These are phyloP conservation scores for Drosophila subquinaria DNA, from an alignment of 2,888 invertebrate genomes.

Conservation along the genomic window DNA sequence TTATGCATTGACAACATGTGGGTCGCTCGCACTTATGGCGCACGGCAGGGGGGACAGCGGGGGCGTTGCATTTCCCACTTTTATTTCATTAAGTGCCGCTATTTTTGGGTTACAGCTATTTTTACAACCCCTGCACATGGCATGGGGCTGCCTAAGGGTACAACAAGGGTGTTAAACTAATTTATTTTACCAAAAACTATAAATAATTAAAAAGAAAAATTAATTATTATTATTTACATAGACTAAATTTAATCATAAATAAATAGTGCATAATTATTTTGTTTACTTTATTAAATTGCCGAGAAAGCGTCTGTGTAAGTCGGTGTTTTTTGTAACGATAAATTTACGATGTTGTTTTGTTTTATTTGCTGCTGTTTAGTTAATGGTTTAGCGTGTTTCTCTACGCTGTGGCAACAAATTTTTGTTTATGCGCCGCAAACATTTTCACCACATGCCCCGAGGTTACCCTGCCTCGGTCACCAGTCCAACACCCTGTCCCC, in stretches of 20 bases:
- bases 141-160: background rate
- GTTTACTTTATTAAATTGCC: background rate
- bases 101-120: slow-evolving; percentile 65
- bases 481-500: no score
- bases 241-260: no score
- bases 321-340: slow-evolving; percentile 8
- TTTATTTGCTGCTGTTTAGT: slow-evolving; percentile 76
- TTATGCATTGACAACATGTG: slow-evolving; percentile 78
- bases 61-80: slow-evolving; percentile 29
- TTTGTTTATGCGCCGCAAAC: slow-evolving; percentile 82
- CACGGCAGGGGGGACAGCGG: background rate
- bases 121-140: slow-evolving; percentile 58
- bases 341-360: slow-evolving; percentile 54
- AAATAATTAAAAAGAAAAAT: background rate
- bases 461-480: slow-evolving; percentile 10
- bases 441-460: slow-evolving; percentile 63
- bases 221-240: no score
- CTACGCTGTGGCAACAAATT: slow-evolving; percentile 71
- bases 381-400: slow-evolving; percentile 79
- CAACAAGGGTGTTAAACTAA: background rate
- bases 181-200: background rate
- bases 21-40: slow-evolving; percentile 23
- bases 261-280: background rate
- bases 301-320: slow-evolving; percentile 20
- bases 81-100: slow-evolving; percentile 77